These are phyloP conservation scores for Colostygia pectinataria DNA, from an alignment of 2,888 invertebrate genomes.

Conservation along the genomic window DNA sequence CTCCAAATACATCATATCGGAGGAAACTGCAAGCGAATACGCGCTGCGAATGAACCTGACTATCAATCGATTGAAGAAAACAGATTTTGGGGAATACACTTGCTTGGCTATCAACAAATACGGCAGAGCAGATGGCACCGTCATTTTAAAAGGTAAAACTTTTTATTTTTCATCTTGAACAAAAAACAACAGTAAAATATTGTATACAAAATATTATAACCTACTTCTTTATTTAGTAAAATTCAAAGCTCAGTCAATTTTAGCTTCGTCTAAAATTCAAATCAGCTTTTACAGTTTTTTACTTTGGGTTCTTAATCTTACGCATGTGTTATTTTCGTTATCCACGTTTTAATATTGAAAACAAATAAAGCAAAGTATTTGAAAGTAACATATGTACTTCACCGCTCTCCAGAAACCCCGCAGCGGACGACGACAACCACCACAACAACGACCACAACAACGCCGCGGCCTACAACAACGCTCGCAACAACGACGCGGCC, in stretches of 20 bases:
- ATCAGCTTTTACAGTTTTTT: too few species aligned
- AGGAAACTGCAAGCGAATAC: constrained; percentile 88
- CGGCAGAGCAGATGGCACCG: constrained; percentile 89
- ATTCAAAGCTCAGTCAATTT: too few species aligned
- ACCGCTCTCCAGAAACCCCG: constrained; percentile 70
- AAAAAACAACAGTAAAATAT: too few species aligned
- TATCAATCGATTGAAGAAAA: constrained; percentile 87
- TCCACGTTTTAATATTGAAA: too few species aligned
- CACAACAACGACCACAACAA: constrained; percentile 69
- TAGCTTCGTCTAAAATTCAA: too few species aligned
- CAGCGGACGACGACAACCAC: constrained; percentile 72
- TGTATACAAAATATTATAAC: too few species aligned
- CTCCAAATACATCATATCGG: constrained; percentile 89
- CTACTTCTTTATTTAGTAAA: too few species aligned
- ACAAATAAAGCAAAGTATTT: neutral
- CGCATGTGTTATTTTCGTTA: too few species aligned
- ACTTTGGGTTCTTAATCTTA: too few species aligned
- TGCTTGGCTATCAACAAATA: constrained; percentile 91
- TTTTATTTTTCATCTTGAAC: neutral
- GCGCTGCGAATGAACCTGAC: constrained; percentile 91
- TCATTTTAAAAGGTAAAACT: constrained; percentile 89
- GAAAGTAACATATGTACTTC: constrained; percentile 22
- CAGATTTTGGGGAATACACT: constrained; percentile 90
- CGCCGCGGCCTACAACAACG: constrained; percentile 57
- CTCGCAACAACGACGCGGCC: constrained; percentile 56